Evolutionary conservation across 2,888 invertebrate species (phyloP).

Genomic region (Melanophora roralis): DNA sequence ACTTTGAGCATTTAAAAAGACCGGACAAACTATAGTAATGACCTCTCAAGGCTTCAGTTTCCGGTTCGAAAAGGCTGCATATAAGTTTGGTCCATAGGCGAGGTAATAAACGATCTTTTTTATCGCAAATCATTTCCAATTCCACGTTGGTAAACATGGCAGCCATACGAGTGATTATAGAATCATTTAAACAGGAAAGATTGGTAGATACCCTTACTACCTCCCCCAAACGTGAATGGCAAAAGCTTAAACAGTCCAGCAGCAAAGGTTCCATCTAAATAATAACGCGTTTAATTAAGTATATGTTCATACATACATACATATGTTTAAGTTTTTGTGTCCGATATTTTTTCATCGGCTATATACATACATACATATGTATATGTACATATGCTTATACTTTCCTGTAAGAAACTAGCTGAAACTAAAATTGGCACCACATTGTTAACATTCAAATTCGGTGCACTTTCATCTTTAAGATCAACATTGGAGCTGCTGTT

Average conservation of each 20-base stretch:
- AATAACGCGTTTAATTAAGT: too few relatives aligned
- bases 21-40: slow-evolving; percentile 89
- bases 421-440: slow-evolving; percentile 96
- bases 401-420: slow-evolving; percentile 89
- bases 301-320: too few relatives aligned
- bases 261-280: slow-evolving; percentile 91
- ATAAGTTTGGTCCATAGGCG: slow-evolving; percentile 90
- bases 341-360: too few relatives aligned
- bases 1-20: slow-evolving; percentile 83
- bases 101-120: slow-evolving; percentile 92
- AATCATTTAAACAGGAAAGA: slow-evolving; percentile 91
- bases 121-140: slow-evolving; percentile 89
- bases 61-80: slow-evolving; percentile 85
- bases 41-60: slow-evolving; percentile 86
- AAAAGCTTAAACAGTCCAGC: slow-evolving; percentile 90
- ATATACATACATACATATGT: too few relatives aligned
- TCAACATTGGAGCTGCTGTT: background rate
- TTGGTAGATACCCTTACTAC: slow-evolving; percentile 91
- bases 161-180: slow-evolving; percentile 84
- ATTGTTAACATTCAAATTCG: slow-evolving; percentile 86
- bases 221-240: slow-evolving; percentile 91
- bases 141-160: slow-evolving; percentile 93
- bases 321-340: too few relatives aligned
- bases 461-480: slow-evolving; percentile 69
- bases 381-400: slow-evolving; percentile 64